Evolutionary conservation across 2,888 invertebrate species (phyloP).

Genomic region (Ethmia dodecea): DNA sequence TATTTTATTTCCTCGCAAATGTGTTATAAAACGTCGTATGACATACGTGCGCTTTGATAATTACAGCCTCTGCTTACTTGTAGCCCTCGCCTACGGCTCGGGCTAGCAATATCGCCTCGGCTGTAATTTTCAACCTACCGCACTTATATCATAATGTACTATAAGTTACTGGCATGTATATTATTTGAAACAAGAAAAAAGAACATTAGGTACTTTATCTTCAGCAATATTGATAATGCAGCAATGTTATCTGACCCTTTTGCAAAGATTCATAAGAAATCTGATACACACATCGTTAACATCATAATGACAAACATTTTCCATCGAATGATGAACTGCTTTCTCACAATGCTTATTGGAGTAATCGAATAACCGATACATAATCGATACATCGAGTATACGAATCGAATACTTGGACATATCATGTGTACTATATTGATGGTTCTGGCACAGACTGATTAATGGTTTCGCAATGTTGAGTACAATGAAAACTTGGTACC

Average conservation of each 20-base stretch:
- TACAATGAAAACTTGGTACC: constrained; percentile 57
- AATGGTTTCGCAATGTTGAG: constrained; percentile 62
- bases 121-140: too few relatives aligned
- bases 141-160: too few relatives aligned
- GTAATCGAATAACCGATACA: constrained; percentile 71
- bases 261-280: background rate
- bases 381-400: constrained; percentile 66
- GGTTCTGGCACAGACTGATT: constrained; percentile 74
- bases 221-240: too few relatives aligned
- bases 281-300: constrained; percentile 12
- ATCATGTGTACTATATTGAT: constrained; percentile 73
- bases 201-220: too few relatives aligned
- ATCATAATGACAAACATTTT: constrained; percentile 53
- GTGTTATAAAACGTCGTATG: too few relatives aligned
- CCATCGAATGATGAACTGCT: constrained; percentile 59
- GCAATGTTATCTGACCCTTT: background rate
- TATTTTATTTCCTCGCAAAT: too few relatives aligned
- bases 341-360: constrained; percentile 49
- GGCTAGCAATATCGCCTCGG: too few relatives aligned
- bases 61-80: too few relatives aligned
- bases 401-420: constrained; percentile 71
- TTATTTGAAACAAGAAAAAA: too few relatives aligned
- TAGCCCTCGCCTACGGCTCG: too few relatives aligned
- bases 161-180: too few relatives aligned
- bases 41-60: too few relatives aligned